Evolutionary conservation across 64 coral and sea anemone species (phyloP).

Genomic region (Acropora tenuis): DNA sequence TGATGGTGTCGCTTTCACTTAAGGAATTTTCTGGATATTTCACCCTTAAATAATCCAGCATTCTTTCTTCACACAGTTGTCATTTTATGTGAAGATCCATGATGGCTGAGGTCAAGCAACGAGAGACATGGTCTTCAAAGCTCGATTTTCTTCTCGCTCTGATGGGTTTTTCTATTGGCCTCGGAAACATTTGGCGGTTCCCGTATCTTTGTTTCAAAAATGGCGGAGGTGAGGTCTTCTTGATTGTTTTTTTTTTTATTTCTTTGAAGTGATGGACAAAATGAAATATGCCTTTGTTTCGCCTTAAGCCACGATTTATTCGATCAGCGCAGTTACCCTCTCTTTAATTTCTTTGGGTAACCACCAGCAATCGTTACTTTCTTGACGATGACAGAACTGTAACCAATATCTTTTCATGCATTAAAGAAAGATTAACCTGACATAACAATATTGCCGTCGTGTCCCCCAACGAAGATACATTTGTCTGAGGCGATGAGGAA

Average conservation of each 20-base stretch:
- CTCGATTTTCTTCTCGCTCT: slow-evolving; percentile 25
- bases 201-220: slow-evolving; percentile 39
- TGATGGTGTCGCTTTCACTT: background rate
- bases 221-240: background rate
- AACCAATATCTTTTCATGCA: too few relatives aligned
- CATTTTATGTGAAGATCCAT: background rate
- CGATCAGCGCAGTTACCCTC: too few relatives aligned
- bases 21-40: background rate
- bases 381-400: too few relatives aligned
- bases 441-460: too few relatives aligned
- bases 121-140: slow-evolving; percentile 28
- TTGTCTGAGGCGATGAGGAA: too few relatives aligned
- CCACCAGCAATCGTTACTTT: too few relatives aligned
- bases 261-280: too few relatives aligned
- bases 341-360: too few relatives aligned
- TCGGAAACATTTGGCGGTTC: slow-evolving; percentile 31
- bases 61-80: background rate
- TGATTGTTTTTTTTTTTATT: background rate
- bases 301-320: too few relatives aligned
- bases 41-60: background rate
- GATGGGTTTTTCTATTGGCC: slow-evolving; percentile 17
- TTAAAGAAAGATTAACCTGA: too few relatives aligned
- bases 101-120: background rate
- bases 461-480: too few relatives aligned
- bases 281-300: too few relatives aligned